Conservation (phyloP, 2,888 invertebrate species). For the Allophyes oxyacanthae region DNA sequence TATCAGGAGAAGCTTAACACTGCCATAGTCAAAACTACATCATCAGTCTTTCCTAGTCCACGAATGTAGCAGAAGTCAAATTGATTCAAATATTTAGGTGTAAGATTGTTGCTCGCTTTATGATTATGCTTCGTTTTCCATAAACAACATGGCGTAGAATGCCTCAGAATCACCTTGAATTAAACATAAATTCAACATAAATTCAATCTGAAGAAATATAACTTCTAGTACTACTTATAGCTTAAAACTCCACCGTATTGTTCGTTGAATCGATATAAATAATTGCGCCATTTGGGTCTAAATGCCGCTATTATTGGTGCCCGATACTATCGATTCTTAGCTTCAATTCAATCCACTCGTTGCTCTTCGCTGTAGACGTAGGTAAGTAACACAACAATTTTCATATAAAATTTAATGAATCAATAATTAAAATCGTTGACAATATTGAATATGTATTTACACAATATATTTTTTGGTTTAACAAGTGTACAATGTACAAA, state of each 20-base stretch:
- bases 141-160: too few species aligned
- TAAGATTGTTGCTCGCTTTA: too few species aligned
- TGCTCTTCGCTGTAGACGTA: conserved; percentile 1
- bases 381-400: conserved; percentile 22
- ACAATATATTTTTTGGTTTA: conserved; percentile 60
- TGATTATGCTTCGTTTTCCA: too few species aligned
- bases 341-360: conserved; percentile 2
- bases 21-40: too few species aligned
- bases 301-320: conserved; percentile 1
- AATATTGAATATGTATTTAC: conserved; percentile 61
- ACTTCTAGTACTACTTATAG: too few species aligned
- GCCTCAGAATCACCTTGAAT: too few species aligned
- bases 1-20: too few species aligned
- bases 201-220: too few species aligned
- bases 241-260: conserved; percentile 5
- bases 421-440: conserved; percentile 61
- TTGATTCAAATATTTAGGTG: too few species aligned
- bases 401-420: conserved; percentile 69
- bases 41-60: too few species aligned
- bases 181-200: too few species aligned
- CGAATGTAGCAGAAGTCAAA: too few species aligned
- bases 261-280: conserved; percentile 31
- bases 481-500: conserved; percentile 69
- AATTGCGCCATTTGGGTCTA: conserved; percentile 20
- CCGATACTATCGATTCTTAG: conserved; percentile 15